These are phyloP conservation scores for Apogon hyalosoma DNA, from an alignment of 2,797 vertebrate genomes.

Conservation along the genomic window DNA sequence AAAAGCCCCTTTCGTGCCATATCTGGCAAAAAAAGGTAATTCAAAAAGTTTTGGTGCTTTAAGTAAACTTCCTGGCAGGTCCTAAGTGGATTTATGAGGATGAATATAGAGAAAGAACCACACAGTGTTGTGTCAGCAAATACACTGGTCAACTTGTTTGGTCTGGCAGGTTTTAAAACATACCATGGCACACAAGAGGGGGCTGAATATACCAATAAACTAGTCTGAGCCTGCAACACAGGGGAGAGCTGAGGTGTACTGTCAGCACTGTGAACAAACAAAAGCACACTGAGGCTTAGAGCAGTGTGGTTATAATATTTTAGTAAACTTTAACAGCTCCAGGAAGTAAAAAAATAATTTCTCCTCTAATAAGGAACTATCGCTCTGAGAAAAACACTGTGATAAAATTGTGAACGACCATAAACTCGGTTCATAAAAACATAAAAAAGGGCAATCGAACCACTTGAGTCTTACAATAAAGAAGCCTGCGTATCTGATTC, in stretches of 20 bases:
- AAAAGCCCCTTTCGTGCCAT: conserved; percentile 38
- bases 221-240: conserved; percentile 38
- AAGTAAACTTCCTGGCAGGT: conserved; percentile 54
- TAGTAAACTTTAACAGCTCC: conserved; percentile 73
- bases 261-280: conserved; percentile 33
- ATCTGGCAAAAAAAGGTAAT: conserved; percentile 22
- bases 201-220: conserved; percentile 55
- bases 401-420: conserved; percentile 65
- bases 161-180: conserved; percentile 58
- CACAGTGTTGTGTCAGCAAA: conserved; percentile 56
- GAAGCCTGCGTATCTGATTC: conserved; percentile 46
- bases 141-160: conserved; percentile 52
- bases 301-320: conserved; percentile 62
- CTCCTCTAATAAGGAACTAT: conserved; percentile 68
- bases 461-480: conserved; percentile 55
- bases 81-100: conserved; percentile 54
- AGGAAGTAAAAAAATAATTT: conserved; percentile 70
- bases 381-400: conserved; percentile 62
- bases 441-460: conserved; percentile 63
- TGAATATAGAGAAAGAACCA: conserved; percentile 47
- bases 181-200: conserved; percentile 35
- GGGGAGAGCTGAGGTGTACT: conserved; percentile 33
- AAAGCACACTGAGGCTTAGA: conserved; percentile 30
- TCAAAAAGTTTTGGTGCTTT: conserved; percentile 48
- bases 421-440: conserved; percentile 76